Conservation (phyloP, 2,888 invertebrate genomes). For the Dynastes grantii region DNA sequence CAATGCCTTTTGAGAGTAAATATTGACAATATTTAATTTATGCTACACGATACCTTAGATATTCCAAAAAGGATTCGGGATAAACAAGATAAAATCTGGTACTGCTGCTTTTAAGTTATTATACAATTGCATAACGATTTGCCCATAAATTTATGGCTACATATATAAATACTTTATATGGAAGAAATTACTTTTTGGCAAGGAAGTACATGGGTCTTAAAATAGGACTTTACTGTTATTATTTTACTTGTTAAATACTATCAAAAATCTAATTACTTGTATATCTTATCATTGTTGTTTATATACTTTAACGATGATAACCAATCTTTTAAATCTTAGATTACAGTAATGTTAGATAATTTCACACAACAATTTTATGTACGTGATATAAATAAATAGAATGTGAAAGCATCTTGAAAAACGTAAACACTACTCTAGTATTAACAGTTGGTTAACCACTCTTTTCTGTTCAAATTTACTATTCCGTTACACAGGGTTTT, state of each 20-base stretch:
- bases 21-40: conserved; percentile 39
- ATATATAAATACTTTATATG: neutral
- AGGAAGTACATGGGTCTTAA: neutral
- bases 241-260: neutral
- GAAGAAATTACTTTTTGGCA: neutral
- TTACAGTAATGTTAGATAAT: neutral
- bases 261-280: neutral
- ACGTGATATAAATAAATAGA: no score
- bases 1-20: conserved; percentile 24
- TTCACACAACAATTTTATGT: no score
- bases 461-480: no score
- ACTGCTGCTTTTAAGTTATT: neutral
- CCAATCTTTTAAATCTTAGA: neutral
- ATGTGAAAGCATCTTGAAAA: no score
- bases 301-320: neutral
- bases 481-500: no score
- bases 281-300: conserved; percentile 15
- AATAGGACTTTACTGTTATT: neutral
- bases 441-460: no score
- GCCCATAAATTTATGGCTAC: no score
- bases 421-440: no score
- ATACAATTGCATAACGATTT: neutral
- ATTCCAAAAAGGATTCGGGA: conserved; percentile 13
- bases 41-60: conserved; percentile 6
- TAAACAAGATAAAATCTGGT: neutral